Evolutionary conservation across 2,113 vertebrate genomes (phyloP).

Genomic region (Thamnophis sirtalis): DNA sequence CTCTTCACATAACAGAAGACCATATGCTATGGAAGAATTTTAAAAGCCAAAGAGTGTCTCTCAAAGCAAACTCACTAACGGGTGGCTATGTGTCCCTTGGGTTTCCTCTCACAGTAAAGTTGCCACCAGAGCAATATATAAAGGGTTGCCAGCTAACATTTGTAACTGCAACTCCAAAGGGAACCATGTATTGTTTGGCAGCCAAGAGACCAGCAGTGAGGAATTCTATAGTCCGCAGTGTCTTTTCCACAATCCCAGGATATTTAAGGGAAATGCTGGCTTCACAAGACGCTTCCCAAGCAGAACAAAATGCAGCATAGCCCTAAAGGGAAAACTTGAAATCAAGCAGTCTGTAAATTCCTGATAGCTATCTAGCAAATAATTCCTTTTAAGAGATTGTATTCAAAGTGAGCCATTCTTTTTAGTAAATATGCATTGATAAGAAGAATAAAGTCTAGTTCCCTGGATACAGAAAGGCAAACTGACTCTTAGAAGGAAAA

Average conservation of each 20-base stretch:
- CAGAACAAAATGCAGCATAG: neutral
- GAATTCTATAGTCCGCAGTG: constrained; percentile 1
- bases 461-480: neutral
- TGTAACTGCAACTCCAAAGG: neutral
- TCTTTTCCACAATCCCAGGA: constrained; percentile 13
- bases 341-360: neutral
- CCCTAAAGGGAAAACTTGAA: constrained; percentile 13
- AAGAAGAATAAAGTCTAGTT: neutral
- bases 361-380: neutral
- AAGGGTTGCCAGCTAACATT: neutral
- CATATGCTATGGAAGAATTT: neutral
- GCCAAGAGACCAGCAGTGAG: neutral
- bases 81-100: neutral
- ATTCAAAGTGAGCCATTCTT: neutral
- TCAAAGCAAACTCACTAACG: neutral
- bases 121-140: neutral
- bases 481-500: neutral
- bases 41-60: neutral
- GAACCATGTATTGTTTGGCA: neutral
- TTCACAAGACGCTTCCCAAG: constrained; percentile 4
- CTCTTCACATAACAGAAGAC: neutral
- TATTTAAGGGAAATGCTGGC: constrained; percentile 14
- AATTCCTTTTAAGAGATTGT: neutral
- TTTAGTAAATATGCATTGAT: neutral
- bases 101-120: neutral